phyloP scores from a whole-genome alignment of 1,140 invertebrate species.

The Panagrolaimus sp. region DNA sequence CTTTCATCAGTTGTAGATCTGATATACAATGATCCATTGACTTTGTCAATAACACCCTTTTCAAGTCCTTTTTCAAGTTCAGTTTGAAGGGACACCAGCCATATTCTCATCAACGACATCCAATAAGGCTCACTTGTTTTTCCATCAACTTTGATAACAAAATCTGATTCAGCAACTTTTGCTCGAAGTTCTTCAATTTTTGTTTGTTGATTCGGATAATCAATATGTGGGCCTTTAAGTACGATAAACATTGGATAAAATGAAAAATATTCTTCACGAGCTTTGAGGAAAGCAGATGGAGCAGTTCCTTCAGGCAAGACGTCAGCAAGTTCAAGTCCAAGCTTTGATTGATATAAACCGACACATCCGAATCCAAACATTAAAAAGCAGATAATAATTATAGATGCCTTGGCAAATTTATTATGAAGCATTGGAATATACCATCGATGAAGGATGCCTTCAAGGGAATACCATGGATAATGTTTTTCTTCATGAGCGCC shows the following conservation, averaged over 20 bases:
- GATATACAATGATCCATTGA: slow-evolving; percentile 26
- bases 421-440: slow-evolving; percentile 65
- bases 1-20: slow-evolving; percentile 25
- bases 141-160: slow-evolving; percentile 55
- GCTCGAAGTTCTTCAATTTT: slow-evolving; percentile 86
- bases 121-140: slow-evolving; percentile 54
- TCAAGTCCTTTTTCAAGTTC: slow-evolving; percentile 41
- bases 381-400: slow-evolving; percentile 67
- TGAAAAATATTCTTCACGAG: slow-evolving; percentile 86
- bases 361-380: slow-evolving; percentile 67
- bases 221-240: slow-evolving; percentile 81
- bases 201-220: slow-evolving; percentile 89
- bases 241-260: slow-evolving; percentile 96
- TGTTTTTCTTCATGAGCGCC: not conserved
- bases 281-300: slow-evolving; percentile 83
- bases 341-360: slow-evolving; percentile 67
- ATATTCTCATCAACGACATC: slow-evolving; percentile 52
- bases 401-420: slow-evolving; percentile 71
- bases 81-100: slow-evolving; percentile 49
- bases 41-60: slow-evolving; percentile 39
- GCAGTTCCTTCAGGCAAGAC: slow-evolving; percentile 84
- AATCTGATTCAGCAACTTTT: slow-evolving; percentile 67
- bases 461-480: slow-evolving; percentile 49
- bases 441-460: slow-evolving; percentile 61
- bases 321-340: slow-evolving; percentile 84